Evolutionary conservation across 2,797 vertebrate genomes (phyloP).

Genomic region (Lepus oiostolus): DNA sequence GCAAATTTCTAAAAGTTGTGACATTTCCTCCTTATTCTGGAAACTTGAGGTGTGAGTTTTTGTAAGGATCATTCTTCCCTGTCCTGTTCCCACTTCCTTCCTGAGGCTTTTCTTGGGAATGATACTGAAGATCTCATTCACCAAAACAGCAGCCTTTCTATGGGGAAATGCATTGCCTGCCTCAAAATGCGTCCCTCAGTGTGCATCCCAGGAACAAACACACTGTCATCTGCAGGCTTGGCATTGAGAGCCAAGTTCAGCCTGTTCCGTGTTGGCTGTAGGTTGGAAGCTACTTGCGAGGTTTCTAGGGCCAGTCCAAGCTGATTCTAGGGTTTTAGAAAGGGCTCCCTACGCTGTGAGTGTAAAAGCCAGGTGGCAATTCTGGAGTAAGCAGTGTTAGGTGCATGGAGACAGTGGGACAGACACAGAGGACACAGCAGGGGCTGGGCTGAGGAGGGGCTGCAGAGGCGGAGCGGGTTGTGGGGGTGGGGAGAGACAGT

Average conservation of each 20-base stretch:
- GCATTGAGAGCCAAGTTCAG: background rate
- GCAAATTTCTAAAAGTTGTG: background rate
- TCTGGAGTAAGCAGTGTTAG: background rate
- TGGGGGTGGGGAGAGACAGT: background rate
- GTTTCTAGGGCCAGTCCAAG: background rate
- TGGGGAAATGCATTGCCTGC: background rate
- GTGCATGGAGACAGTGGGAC: fast-evolving
- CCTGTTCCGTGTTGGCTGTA: background rate
- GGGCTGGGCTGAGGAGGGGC: background rate
- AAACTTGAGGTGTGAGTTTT: background rate
- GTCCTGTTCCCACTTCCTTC: background rate
- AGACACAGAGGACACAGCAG: no score
- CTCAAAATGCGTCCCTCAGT: no score
- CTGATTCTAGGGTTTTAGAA: background rate
- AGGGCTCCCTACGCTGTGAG: background rate
- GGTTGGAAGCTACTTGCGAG: background rate
- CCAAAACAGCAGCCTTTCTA: fast-evolving
- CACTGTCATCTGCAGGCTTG: background rate
- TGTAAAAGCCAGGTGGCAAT: background rate
- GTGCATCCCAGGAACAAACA: background rate
- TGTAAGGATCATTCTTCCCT: background rate
- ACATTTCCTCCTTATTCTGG: background rate
- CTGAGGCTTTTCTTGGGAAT: background rate
- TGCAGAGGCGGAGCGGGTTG: fast-evolving
- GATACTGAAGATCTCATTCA: background rate